Percentiles rank a stretch among this genome's conserved stretches.
Conservation (phyloP, 2,888 invertebrate species). For the Rhamphomyia laevipes region DNA sequence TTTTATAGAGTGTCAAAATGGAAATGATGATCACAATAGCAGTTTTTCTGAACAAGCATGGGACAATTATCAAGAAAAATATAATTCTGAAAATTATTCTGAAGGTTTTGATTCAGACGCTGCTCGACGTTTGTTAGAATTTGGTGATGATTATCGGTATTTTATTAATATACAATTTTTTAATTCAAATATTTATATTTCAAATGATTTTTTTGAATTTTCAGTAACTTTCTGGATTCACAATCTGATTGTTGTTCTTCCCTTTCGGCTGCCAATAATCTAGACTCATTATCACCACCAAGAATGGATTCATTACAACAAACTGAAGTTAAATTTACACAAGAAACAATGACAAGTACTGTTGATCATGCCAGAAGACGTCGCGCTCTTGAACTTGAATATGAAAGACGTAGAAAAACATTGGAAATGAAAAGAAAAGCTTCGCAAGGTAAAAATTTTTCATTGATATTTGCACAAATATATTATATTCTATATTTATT, state of each 20-base stretch:
- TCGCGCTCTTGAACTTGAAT: constrained; percentile 34
- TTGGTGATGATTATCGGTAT: constrained; percentile 76
- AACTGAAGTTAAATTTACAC: constrained; percentile 31
- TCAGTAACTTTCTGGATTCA: constrained; percentile 58
- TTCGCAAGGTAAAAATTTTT: constrained; percentile 27
- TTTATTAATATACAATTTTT: neutral
- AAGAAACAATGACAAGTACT: constrained; percentile 32
- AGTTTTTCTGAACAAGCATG: constrained; percentile 87
- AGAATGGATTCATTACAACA: constrained; percentile 36
- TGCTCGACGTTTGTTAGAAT: constrained; percentile 68
- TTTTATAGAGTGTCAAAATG: constrained; percentile 43
- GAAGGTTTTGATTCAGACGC: constrained; percentile 77
- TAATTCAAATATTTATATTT: neutral
- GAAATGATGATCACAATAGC: constrained; percentile 57
- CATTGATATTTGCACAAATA: too few species aligned
- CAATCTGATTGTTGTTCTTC: constrained; percentile 81
- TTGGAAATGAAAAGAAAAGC: constrained; percentile 34
- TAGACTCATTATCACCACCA: constrained; percentile 40
- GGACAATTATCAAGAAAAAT: constrained; percentile 94
- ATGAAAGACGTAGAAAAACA: constrained; percentile 34
- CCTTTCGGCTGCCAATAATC: constrained; percentile 51
- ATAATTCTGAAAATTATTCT: constrained; percentile 82
- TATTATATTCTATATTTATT: too few species aligned
- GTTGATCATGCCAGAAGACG: constrained; percentile 36
- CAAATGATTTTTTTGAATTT: neutral